Base-by-base conservation (phyloP, 2,888 invertebrate species). In the Nomada hirtipes region DNA sequence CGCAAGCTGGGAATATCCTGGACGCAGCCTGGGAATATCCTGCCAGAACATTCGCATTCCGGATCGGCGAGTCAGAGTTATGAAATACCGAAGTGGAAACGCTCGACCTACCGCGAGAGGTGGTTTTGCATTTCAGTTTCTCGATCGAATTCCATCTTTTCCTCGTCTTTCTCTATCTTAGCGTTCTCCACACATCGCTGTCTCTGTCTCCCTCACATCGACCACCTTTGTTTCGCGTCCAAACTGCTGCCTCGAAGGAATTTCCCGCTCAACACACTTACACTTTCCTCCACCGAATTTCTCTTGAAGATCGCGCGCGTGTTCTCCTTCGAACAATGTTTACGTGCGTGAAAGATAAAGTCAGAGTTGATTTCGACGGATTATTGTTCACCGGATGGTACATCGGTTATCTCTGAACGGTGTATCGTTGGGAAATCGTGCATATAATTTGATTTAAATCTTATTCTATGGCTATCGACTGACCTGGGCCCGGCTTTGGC, bases 81-180 rank as follows among this genome's bases (percentile, higher is more conserved):
- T 91, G 91, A 91, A 90, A 89, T 88, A 88, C 88, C 90, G 82
- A 64, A 85, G 87, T 76, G 86, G 87, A 85, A 86, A 80, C 85
- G 82, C 86, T 84, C 87, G 88, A 80, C 78, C 80, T 69, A 72
- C 86, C 50, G 76, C 76, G 70, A 87, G 86, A 91, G 91, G 91
- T 90, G 88, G 84, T 89, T 86, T 89, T 88, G 86, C 87, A 90
- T 88, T 86, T 75, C 84, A 89, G 87, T 83, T 80, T 78, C 75
- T 82, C 85, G 87, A 87, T 86, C 87, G 82, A 86, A 80, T 87
- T 86, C 81, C 74, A 72, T 65, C 76, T 57, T 55, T 71, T 61
- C 71, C 65, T 42, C 29, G 15, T 52, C 53, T 29, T 63, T 59
- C 13, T 26, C 29, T 26, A 11, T 9, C 29, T 11, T 4, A 2